Evolutionary conservation across 2,797 vertebrate genomes (phyloP).

Genomic region (Gambelia wislizenii): DNA sequence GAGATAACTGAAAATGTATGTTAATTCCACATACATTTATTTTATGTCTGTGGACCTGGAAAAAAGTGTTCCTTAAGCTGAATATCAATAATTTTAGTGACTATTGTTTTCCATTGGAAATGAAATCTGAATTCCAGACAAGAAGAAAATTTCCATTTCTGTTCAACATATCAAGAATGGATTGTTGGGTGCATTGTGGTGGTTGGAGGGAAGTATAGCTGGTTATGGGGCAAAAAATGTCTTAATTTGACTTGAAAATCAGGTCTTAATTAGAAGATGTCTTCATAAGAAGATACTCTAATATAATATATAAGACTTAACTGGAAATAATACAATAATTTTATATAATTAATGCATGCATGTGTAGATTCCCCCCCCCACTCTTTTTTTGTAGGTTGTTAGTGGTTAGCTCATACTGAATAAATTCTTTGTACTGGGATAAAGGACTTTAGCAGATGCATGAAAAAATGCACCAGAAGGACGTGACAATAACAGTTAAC

Average conservation of each 20-base stretch:
- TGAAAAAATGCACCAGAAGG: too few relatives aligned
- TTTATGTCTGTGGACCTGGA: neutral
- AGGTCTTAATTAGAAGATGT: neutral
- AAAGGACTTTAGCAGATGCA: too few relatives aligned
- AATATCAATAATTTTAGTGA: neutral
- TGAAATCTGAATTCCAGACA: neutral
- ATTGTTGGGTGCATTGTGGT: neutral
- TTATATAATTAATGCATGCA: neutral
- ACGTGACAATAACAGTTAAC: too few relatives aligned
- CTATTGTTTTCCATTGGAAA: neutral
- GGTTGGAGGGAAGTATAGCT: neutral
- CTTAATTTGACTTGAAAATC: neutral
- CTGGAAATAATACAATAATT: neutral
- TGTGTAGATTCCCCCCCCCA: neutral
- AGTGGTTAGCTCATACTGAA: too few relatives aligned
- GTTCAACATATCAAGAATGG: neutral
- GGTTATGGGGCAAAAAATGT: neutral
- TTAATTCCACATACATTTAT: neutral
- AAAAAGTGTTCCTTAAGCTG: constrained; percentile 1
- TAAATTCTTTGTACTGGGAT: too few relatives aligned
- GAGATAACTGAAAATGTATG: constrained; percentile 3
- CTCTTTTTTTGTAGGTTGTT: too few relatives aligned
- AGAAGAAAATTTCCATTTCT: too few relatives aligned
- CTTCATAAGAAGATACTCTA: neutral
- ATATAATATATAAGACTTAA: neutral